Base-by-base conservation (phyloP, 2,113 vertebrate genomes). In the Paratilapia polleni region DNA sequence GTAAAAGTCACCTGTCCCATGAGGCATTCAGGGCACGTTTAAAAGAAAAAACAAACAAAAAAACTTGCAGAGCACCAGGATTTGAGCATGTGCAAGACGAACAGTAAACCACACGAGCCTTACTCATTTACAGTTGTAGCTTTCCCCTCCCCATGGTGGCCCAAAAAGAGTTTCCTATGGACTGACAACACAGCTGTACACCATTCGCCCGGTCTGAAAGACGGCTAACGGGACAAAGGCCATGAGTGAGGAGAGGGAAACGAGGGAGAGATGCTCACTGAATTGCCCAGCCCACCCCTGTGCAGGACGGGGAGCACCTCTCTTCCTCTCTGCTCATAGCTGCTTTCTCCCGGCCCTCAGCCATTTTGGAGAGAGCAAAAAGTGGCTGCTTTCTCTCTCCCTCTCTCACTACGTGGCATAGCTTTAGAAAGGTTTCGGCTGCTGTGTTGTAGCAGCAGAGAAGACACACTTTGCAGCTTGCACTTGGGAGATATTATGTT, bases 331-430 rank as follows among this genome's bases (percentile, higher is more conserved):
- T 85, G 82, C 92, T 93, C 88, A 66, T 64, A 90, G 91, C 94
- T 82, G 82, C 92, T 92, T 89, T 85, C 84, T 87, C 93, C 94
- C 94, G 93, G 94, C 94, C 94, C 91, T 94, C 93, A 95, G 95
- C 96, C 95, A 96, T 96, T 96, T 96, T 96, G 95, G 93, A 94
- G 92, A 95, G 89, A 90, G 90, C 91, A 91, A 89, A 92, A 94
- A 94, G 93, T 93, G 85, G 80, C 88, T 87, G 89, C 91, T 90
- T 87, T 90, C 88, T 90, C 90, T 92, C 91, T 88, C 86, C 59
- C 88, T 94, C 92, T 90, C 88, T 93, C 93, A 85, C 93, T 95
- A 95, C 94, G 94, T 96, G 95, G 95, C 95, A 93, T 88, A 88
- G 94, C 94, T 93, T 87, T 94, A 93, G 93, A 93, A 85, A 93